Evolutionary conservation across 2,113 vertebrate genomes (phyloP).

Genomic region (Stomatorhinus ivindoensis): DNA sequence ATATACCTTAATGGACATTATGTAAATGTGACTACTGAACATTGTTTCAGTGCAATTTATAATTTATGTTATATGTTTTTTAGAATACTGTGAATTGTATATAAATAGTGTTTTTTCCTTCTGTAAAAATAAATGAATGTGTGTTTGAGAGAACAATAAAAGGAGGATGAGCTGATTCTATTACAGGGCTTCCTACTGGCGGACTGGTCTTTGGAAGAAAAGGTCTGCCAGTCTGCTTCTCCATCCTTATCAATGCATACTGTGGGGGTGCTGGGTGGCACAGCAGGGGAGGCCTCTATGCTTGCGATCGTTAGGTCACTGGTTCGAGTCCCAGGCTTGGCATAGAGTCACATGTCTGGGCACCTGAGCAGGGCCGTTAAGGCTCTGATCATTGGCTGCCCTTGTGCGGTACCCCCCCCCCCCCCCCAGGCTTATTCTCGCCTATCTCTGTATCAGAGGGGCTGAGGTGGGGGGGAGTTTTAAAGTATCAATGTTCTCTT

Average conservation of each 20-base stretch:
- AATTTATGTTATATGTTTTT: background rate
- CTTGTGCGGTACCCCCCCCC: background rate
- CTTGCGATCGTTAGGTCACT: background rate
- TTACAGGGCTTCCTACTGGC: background rate
- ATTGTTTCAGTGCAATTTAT: background rate
- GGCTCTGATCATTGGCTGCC: background rate
- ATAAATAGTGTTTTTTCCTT: background rate
- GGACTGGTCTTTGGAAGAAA: background rate
- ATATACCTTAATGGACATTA: background rate
- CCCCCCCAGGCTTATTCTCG: background rate
- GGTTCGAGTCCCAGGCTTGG: background rate
- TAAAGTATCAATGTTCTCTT: background rate
- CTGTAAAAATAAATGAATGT: background rate
- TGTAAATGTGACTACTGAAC: background rate
- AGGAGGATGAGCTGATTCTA: background rate
- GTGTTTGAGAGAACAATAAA: too few species aligned
- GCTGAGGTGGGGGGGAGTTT: background rate
- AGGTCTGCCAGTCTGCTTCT: background rate
- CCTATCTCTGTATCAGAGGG: background rate
- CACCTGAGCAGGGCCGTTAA: background rate
- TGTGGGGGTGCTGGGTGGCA: background rate
- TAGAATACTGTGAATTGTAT: conserved; percentile 14
- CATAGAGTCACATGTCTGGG: background rate
- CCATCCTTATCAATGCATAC: background rate
- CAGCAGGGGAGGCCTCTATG: background rate